These are phyloP conservation scores for Drymonia ruficornis DNA, from an alignment of 2,888 invertebrate genomes.

Conservation along the genomic window DNA sequence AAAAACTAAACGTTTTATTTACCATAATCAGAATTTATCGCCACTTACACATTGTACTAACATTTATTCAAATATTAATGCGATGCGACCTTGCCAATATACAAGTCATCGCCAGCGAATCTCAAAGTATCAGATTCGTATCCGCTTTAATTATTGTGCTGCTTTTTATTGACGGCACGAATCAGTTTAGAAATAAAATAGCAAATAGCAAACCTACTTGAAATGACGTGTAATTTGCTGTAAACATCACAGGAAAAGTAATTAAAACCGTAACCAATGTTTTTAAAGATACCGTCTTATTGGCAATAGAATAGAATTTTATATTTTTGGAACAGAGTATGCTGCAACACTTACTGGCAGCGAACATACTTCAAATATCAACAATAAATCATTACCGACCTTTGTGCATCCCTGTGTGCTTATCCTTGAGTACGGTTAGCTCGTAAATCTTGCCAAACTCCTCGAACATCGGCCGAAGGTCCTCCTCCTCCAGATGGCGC, in stretches of 20 bases:
- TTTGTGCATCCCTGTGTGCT: slow-evolving; percentile 98
- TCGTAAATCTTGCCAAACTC: slow-evolving; percentile 97
- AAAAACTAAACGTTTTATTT: slow-evolving; percentile 6
- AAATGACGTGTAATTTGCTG: too few relatives aligned
- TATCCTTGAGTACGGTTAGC: slow-evolving; percentile 96
- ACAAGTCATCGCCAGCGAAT: slow-evolving; percentile 6
- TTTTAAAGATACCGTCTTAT: too few relatives aligned
- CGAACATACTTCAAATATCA: slow-evolving; percentile 7
- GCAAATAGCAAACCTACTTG: too few relatives aligned
- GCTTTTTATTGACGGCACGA: too few relatives aligned
- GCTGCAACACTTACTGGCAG: not conserved
- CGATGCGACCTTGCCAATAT: slow-evolving; percentile 2
- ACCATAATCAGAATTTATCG: slow-evolving; percentile 7
- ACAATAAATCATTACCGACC: slow-evolving; percentile 83
- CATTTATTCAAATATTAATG: slow-evolving; percentile 8
- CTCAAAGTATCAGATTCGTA: not conserved
- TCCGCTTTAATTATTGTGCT: not conserved
- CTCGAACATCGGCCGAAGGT: slow-evolving; percentile 95
- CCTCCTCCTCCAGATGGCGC: slow-evolving; percentile 93
- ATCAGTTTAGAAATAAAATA: too few relatives aligned
- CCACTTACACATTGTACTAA: slow-evolving; percentile 4
- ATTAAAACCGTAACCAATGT: too few relatives aligned
- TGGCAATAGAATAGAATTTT: too few relatives aligned
- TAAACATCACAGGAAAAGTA: too few relatives aligned
- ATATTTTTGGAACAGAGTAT: too few relatives aligned